A percentile compares a stretch with the other conserved stretches of the same genome.
These are phyloP conservation scores for Lindbergichthys nudifrons DNA, from an alignment of 2,797 vertebrate species.

Conservation along the genomic window DNA sequence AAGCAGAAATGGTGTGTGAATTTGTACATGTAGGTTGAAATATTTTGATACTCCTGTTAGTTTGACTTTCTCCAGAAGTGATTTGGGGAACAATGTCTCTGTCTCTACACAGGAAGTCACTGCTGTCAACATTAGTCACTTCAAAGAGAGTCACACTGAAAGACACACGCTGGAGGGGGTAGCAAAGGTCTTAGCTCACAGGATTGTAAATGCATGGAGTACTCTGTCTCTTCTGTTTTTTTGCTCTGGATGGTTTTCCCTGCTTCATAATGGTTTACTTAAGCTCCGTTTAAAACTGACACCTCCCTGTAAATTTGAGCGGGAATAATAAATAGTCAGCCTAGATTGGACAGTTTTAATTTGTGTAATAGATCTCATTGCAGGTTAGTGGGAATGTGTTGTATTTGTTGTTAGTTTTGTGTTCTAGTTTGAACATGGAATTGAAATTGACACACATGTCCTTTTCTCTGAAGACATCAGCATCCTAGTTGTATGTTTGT, in stretches of 20 bases:
- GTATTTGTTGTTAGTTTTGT: background rate
- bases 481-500: too few species aligned
- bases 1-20: background rate
- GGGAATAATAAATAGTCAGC: constrained; percentile 11
- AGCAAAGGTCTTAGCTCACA: constrained; percentile 22
- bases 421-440: too few species aligned
- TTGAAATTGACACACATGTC: too few species aligned
- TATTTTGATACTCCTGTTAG: background rate
- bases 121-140: constrained; percentile 55
- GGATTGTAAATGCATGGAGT: constrained; percentile 3
- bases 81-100: background rate
- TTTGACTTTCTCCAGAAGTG: background rate
- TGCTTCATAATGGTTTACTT: constrained; percentile 11
- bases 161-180: constrained; percentile 37
- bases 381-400: constrained; percentile 20
- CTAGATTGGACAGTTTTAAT: background rate
- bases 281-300: constrained; percentile 26
- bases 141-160: constrained; percentile 54
- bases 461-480: too few species aligned
- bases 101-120: constrained; percentile 29
- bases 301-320: constrained; percentile 21
- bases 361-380: background rate
- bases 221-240: constrained; percentile 11
- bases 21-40: constrained; percentile 1
- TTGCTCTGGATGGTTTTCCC: background rate